Evolutionary conservation across 2,888 invertebrate genomes (phyloP).

Genomic region (Lithophane socia): DNA sequence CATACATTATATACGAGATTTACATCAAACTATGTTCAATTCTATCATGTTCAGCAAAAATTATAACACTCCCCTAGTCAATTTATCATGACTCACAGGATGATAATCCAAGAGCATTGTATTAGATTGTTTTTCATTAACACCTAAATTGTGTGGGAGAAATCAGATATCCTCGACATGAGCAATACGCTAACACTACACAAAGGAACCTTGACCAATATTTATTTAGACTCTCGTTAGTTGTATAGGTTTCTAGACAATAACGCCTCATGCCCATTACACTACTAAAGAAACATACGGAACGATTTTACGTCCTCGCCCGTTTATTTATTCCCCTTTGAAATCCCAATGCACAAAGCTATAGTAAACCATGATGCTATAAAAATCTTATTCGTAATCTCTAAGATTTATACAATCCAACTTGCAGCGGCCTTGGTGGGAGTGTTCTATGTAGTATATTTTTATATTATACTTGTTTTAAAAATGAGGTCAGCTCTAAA

Average conservation of each 20-base stretch:
- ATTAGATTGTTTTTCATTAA: conserved; percentile 20
- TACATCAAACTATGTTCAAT: too few species aligned
- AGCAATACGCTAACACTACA: conserved; percentile 33
- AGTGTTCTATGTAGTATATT: conserved; percentile 5
- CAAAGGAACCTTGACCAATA: conserved; percentile 72
- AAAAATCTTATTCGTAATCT: conserved; percentile 38
- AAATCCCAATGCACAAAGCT: conserved; percentile 40
- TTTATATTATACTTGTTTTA: conserved; percentile 16
- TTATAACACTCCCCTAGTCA: not conserved
- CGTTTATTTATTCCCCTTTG: conserved; percentile 40
- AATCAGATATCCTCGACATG: conserved; percentile 28
- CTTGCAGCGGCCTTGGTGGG: conserved; percentile 30
- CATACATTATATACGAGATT: not conserved
- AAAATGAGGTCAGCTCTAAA: conserved; percentile 25
- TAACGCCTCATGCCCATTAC: conserved; percentile 64
- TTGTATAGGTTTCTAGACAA: conserved; percentile 68
- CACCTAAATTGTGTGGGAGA: conserved; percentile 48
- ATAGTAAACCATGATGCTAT: conserved; percentile 29
- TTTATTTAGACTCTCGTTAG: conserved; percentile 66
- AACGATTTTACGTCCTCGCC: conserved; percentile 22
- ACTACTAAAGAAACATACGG: conserved; percentile 51
- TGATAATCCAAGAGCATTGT: not conserved
- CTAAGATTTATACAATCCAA: conserved; percentile 35
- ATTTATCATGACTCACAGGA: not conserved
- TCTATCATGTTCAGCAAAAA: not conserved